phyloP scores from a whole-genome alignment of 2,113 vertebrate species.

The Lampris megalopsis region DNA sequence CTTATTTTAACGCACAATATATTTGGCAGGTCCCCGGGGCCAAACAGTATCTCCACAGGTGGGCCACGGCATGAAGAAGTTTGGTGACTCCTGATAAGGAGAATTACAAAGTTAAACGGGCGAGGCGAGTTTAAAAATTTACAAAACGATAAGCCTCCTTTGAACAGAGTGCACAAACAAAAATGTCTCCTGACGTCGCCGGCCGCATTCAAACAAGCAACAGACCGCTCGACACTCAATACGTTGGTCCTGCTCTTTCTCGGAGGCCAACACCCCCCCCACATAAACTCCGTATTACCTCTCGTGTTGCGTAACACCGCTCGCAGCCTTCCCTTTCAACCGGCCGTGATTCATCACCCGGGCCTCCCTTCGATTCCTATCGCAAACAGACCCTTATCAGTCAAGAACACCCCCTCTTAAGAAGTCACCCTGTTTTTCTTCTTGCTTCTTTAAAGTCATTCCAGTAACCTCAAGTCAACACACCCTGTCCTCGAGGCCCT shows the following conservation, averaged over 20 bases:
- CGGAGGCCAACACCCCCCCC: conserved; percentile 1
- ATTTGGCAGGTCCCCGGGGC: too few relatives aligned
- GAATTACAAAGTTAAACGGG: too few relatives aligned
- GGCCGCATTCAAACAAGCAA: background rate
- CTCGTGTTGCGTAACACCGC: conserved; percentile 40
- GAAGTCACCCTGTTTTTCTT: conserved; percentile 60
- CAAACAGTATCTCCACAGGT: too few relatives aligned
- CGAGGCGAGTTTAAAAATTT: too few relatives aligned
- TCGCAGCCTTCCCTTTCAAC: conserved; percentile 27
- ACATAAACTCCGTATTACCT: conserved; percentile 48
- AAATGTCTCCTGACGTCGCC: too few relatives aligned
- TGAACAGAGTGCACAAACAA: too few relatives aligned
- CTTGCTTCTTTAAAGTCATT: conserved; percentile 70
- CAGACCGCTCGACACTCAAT: conserved; percentile 26
- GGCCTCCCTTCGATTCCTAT: conserved; percentile 57
- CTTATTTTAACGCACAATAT: too few relatives aligned
- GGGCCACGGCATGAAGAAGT: too few relatives aligned
- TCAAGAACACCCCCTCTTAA: conserved; percentile 50
- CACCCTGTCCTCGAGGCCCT: conserved; percentile 37
- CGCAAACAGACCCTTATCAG: conserved; percentile 67
- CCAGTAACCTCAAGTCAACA: conserved; percentile 68
- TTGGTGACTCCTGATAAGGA: too few relatives aligned
- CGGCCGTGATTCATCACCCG: conserved; percentile 46
- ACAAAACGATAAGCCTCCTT: too few relatives aligned
- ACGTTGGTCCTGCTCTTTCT: background rate